Conservation (phyloP, 23 tunicate species). For the Phallusia fumigata region DNA sequence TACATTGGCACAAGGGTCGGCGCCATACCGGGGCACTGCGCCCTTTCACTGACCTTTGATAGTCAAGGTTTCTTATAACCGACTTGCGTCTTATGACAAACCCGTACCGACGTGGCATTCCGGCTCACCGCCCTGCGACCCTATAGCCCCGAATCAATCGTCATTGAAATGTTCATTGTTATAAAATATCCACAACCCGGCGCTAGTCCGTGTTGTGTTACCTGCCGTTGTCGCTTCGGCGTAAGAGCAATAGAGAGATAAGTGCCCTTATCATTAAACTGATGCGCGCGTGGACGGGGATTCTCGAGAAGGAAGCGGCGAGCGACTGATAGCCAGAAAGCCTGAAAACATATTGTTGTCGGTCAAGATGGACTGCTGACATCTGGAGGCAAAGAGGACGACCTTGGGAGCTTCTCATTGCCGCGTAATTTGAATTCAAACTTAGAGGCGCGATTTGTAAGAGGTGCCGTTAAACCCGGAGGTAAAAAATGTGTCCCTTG, state of each 20-base stretch:
- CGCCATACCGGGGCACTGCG: background rate
- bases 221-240: background rate
- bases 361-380: too few species aligned
- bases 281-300: background rate
- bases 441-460: too few species aligned
- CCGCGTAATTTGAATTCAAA: too few species aligned
- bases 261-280: background rate
- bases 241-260: background rate
- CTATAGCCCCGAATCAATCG: background rate
- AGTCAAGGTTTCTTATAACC: background rate
- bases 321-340: background rate
- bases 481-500: too few species aligned
- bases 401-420: too few species aligned
- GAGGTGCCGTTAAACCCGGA: too few species aligned
- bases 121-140: conserved; percentile 1
- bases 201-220: background rate
- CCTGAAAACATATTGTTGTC: too few species aligned
- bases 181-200: background rate
- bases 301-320: background rate
- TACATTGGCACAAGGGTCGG: too few species aligned
- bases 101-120: background rate
- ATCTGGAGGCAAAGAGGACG: too few species aligned
- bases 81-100: too few species aligned
- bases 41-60: background rate
- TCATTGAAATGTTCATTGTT: background rate